A percentile compares a stretch with the other conserved stretches of the same genome.
Conservation (phyloP, 2,797 vertebrate species). For the Lateolabrax maculatus region DNA sequence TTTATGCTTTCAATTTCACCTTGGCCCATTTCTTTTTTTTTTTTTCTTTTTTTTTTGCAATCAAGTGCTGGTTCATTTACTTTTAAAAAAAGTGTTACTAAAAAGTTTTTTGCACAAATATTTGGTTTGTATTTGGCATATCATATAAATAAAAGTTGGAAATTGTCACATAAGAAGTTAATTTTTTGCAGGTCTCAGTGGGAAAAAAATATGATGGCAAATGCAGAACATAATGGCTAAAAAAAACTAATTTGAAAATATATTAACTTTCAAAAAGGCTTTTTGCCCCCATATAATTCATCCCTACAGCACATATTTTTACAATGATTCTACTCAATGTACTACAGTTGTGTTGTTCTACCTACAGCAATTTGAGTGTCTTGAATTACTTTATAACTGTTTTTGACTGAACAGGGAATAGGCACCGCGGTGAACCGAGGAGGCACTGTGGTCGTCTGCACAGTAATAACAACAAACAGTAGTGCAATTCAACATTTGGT, state of each 20-base stretch:
- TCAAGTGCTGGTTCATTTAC: slow-evolving; percentile 17
- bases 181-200: neutral
- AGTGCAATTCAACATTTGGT: slow-evolving; percentile 31
- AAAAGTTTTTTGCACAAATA: neutral
- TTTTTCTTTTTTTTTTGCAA: slow-evolving; percentile 18
- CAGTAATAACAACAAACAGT: slow-evolving; percentile 7
- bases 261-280: neutral
- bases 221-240: slow-evolving; percentile 10
- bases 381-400: neutral
- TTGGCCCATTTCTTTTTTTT: slow-evolving; percentile 20
- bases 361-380: neutral
- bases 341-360: neutral
- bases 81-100: too few relatives aligned
- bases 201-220: slow-evolving; percentile 10
- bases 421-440: slow-evolving; percentile 62
- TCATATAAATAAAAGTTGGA: neutral
- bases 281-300: neutral
- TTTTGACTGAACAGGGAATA: slow-evolving; percentile 6
- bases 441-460: slow-evolving; percentile 57
- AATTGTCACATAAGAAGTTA: neutral
- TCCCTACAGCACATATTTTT: neutral
- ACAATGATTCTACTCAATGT: neutral
- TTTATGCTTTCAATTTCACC: slow-evolving; percentile 2
- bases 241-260: neutral
- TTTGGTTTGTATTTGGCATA: neutral